Evolutionary conservation across 2,888 invertebrate species (phyloP).

Genomic region (Ganaspis brasiliensis): DNA sequence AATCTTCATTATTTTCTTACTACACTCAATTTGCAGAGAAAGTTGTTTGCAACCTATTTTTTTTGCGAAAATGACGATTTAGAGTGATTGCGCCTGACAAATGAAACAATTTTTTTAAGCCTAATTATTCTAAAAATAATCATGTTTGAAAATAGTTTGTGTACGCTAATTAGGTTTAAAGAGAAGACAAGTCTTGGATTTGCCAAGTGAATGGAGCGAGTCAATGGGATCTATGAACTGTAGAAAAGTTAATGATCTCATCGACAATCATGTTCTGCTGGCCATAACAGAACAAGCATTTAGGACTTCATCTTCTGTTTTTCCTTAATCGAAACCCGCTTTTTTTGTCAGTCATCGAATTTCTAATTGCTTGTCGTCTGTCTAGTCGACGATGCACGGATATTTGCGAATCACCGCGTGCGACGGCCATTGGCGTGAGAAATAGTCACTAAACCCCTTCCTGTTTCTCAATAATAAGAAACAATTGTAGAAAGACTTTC

Average conservation of each 20-base stretch:
- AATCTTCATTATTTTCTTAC: too few species aligned
- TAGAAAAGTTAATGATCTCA: conserved; percentile 40
- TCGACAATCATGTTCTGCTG: conserved; percentile 30
- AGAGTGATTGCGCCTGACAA: not conserved
- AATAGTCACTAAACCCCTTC: conserved; percentile 14
- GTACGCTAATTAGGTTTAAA: conserved; percentile 1
- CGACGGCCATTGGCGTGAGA: conserved; percentile 11
- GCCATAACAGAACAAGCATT: conserved; percentile 22
- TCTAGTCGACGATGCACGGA: conserved; percentile 8
- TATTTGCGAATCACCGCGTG: conserved; percentile 14
- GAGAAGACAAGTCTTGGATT: conserved; percentile 12
- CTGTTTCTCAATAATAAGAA: not conserved
- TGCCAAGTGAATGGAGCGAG: conserved; percentile 41
- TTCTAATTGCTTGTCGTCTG: conserved; percentile 33
- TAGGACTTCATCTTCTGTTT: conserved; percentile 2
- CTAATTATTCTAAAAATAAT: not conserved
- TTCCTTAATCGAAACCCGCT: not conserved
- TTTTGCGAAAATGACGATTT: not conserved
- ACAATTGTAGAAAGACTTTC: conserved; percentile 30
- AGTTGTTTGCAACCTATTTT: too few species aligned
- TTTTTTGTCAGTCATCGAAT: conserved; percentile 24
- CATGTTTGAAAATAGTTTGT: not conserved
- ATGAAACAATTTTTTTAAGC: not conserved
- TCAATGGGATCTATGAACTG: conserved; percentile 28
- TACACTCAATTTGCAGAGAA: too few species aligned